Conservation (phyloP, 2,888 invertebrate species). For the Mycogona germanica region DNA sequence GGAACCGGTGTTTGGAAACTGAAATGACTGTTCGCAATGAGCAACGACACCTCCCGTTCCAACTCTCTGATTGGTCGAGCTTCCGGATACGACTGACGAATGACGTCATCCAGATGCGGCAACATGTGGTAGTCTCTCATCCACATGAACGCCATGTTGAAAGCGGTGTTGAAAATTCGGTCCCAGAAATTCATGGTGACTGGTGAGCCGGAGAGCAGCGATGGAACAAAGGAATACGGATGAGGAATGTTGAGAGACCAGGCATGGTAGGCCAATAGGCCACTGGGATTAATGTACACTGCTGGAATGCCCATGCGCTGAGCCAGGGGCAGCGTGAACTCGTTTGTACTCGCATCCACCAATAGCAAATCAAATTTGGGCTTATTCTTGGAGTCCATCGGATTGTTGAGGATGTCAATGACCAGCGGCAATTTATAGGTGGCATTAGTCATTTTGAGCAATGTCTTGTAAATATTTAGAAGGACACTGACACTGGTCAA, state of each 20-base stretch:
- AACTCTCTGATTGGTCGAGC: slow-evolving; percentile 45
- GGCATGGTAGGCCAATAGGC: not conserved
- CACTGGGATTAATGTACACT: not conserved
- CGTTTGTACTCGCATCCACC: not conserved
- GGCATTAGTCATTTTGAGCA: not conserved
- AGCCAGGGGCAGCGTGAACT: not conserved
- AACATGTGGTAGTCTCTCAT: too few species aligned
- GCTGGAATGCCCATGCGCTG: not conserved
- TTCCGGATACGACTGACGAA: not conserved
- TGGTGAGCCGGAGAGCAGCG: not conserved
- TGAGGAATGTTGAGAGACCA: not conserved
- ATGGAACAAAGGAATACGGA: not conserved
- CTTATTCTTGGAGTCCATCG: not conserved
- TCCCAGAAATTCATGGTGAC: too few species aligned
- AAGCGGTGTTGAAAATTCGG: too few species aligned
- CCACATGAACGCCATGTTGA: not conserved
- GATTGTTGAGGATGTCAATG: not conserved
- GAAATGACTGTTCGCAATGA: slow-evolving; percentile 67
- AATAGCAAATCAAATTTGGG: not conserved
- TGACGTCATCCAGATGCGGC: not conserved
- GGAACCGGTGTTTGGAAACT: slow-evolving; percentile 65
- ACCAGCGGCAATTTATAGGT: not conserved
- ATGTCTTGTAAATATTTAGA: not conserved
- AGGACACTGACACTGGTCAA: not conserved
- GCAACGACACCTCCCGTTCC: slow-evolving; percentile 60